phyloP scores from a whole-genome alignment of 1,140 invertebrate genomes.

The Plectrocnemia conspersa region DNA sequence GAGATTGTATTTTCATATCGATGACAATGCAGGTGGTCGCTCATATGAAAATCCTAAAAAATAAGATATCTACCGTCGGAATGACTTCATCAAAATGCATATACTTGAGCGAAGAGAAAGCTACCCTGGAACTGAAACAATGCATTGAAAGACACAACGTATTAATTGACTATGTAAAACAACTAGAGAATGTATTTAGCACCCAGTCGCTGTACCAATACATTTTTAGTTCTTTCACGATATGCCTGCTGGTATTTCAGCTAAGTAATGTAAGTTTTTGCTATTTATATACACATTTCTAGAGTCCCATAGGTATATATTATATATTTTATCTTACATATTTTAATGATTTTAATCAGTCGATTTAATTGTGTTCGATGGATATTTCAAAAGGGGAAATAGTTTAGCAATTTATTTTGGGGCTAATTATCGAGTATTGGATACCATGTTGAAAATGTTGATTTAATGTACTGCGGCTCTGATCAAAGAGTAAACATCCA shows the following conservation, averaged over 20 bases:
- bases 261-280: neutral
- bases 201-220: constrained; percentile 3
- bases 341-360: too few relatives aligned
- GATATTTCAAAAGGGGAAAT: too few relatives aligned
- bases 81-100: neutral
- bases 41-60: constrained; percentile 11
- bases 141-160: constrained; percentile 11
- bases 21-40: neutral
- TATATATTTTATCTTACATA: too few relatives aligned
- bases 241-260: constrained; percentile 14
- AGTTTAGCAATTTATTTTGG: too few relatives aligned
- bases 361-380: too few relatives aligned
- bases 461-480: too few relatives aligned
- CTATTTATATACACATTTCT: too few relatives aligned
- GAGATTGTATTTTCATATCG: constrained; percentile 11
- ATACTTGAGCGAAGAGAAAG: neutral
- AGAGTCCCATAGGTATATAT: too few relatives aligned
- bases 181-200: constrained; percentile 7
- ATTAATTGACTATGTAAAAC: constrained; percentile 2
- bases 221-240: constrained; percentile 6
- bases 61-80: constrained; percentile 1
- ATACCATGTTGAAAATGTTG: too few relatives aligned
- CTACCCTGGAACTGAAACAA: neutral
- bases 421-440: too few relatives aligned
- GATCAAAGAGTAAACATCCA: too few relatives aligned